Evolutionary conservation across 2,113 vertebrate genomes (phyloP).

Genomic region (Ellobius talpinus): DNA sequence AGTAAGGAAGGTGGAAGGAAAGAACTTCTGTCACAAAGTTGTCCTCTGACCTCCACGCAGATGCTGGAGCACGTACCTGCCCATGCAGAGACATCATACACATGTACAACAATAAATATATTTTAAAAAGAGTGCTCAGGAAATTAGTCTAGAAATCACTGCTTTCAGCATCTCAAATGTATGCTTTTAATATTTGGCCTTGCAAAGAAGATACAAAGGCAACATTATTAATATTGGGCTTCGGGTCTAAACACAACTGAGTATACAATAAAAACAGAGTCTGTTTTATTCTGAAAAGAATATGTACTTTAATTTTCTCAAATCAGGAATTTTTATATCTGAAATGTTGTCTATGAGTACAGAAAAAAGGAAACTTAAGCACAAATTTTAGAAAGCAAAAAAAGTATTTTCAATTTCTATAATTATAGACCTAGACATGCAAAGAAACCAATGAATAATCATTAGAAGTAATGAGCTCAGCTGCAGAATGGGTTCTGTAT

Average conservation of each 20-base stretch:
- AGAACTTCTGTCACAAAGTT: background rate
- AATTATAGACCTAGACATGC: background rate
- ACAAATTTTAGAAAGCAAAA: background rate
- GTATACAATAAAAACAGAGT: background rate
- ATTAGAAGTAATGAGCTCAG: background rate
- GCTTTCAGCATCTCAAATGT: background rate
- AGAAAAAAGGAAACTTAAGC: background rate
- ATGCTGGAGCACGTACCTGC: background rate
- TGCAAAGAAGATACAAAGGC: background rate
- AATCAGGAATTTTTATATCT: background rate
- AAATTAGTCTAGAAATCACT: background rate
- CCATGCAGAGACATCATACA: background rate
- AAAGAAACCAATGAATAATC: background rate
- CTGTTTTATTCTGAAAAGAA: background rate
- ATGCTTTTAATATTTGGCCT: background rate
- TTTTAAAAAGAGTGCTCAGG: background rate
- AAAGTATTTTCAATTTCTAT: background rate
- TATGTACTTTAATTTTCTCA: background rate
- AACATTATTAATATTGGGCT: background rate
- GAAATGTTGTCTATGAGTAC: background rate
- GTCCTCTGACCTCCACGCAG: background rate
- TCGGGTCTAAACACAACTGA: background rate
- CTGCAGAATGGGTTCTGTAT: background rate
- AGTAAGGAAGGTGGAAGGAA: no score
- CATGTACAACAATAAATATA: background rate